These are phyloP conservation scores for Muntiacus reevesi DNA, from an alignment of 2,113 vertebrate species.

Conservation along the genomic window DNA sequence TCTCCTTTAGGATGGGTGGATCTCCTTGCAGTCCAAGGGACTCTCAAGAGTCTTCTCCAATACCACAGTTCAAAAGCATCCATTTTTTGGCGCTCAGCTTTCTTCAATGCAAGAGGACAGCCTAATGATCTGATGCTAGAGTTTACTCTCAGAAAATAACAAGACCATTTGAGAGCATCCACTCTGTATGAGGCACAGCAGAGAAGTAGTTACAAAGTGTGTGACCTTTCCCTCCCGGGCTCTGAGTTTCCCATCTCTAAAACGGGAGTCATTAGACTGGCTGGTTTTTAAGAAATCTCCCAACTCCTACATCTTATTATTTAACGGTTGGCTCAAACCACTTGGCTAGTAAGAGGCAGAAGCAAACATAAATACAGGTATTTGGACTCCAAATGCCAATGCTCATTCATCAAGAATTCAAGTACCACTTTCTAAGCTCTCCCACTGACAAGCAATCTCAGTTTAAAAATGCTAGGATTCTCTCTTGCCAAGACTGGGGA, in stretches of 20 bases:
- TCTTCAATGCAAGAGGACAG: background rate
- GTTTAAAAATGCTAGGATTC: background rate
- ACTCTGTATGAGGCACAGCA: fast-evolving
- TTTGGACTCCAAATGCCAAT: background rate
- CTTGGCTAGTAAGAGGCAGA: background rate
- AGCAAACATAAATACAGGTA: background rate
- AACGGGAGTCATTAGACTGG: background rate
- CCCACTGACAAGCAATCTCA: background rate
- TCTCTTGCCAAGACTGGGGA: background rate
- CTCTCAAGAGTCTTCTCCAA: too few species aligned
- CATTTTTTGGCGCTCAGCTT: too few species aligned
- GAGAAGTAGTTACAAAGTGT: background rate
- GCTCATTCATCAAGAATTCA: background rate
- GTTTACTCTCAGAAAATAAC: background rate
- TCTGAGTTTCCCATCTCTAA: background rate
- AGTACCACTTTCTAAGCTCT: background rate
- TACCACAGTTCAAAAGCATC: too few species aligned
- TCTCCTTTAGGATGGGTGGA: too few species aligned
- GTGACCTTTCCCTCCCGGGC: background rate
- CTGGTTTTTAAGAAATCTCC: background rate
- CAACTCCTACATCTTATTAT: background rate
- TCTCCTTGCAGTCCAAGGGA: too few species aligned
- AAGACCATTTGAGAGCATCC: background rate
- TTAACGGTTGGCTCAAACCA: background rate
- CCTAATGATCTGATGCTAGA: background rate